phyloP scores from a whole-genome alignment of 2,797 vertebrate species.

The Takifugu rubripes region DNA sequence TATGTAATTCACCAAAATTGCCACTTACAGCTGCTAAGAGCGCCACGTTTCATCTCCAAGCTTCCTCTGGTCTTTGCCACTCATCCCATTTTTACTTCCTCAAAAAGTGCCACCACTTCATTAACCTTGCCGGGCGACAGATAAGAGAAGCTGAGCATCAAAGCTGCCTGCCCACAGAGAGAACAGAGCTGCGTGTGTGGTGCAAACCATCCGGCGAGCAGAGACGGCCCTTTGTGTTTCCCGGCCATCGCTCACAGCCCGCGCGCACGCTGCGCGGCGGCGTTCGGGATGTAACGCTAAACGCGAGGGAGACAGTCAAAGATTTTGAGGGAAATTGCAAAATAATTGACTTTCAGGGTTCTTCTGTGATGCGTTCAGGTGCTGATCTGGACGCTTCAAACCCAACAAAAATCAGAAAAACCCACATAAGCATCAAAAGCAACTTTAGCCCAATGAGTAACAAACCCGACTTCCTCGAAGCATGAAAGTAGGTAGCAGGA shows the following conservation, averaged over 20 bases:
- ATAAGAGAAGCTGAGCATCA: constrained; percentile 83
- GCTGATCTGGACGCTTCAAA: constrained; percentile 32
- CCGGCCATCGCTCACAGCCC: constrained; percentile 52
- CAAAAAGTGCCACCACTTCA: constrained; percentile 83
- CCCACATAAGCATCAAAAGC: constrained; percentile 58
- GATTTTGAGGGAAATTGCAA: constrained; percentile 38
- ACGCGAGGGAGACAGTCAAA: constrained; percentile 34
- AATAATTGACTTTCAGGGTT: constrained; percentile 40
- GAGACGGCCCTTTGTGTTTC: constrained; percentile 60
- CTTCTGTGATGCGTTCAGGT: constrained; percentile 30
- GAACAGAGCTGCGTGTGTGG: constrained; percentile 69
- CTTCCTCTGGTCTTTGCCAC: constrained; percentile 81
- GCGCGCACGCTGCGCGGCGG: constrained; percentile 27
- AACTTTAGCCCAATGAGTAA: constrained; percentile 59
- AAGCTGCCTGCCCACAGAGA: constrained; percentile 77
- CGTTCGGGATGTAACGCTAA: constrained; percentile 45
- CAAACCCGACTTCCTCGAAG: constrained; percentile 59
- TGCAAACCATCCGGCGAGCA: constrained; percentile 47
- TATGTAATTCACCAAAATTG: constrained; percentile 84
- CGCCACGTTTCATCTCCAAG: constrained; percentile 80
- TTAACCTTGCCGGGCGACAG: constrained; percentile 82
- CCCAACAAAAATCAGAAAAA: constrained; percentile 7
- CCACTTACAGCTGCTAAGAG: constrained; percentile 80
- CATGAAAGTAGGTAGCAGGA: constrained; percentile 57
- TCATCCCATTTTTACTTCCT: constrained; percentile 82